Conservation (phyloP, 2,888 invertebrate species). For the Eupithecia pulchellata region DNA sequence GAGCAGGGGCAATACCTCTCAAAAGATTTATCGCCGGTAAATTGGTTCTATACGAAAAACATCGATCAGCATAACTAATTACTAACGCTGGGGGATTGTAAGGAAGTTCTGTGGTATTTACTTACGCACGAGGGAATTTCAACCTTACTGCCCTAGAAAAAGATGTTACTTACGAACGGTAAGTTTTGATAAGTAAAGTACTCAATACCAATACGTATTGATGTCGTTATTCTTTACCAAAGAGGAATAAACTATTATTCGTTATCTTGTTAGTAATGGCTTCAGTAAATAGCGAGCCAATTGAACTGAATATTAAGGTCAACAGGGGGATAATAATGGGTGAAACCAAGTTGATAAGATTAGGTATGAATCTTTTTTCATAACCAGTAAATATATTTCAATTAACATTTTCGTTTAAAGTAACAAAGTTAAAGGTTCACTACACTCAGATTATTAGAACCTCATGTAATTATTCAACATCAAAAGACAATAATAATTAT, state of each 20-base stretch:
- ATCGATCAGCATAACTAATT: slow-evolving; percentile 49
- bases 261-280: neutral
- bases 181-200: neutral
- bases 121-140: neutral
- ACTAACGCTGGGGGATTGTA: slow-evolving; percentile 18
- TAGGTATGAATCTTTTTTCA: neutral
- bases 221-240: slow-evolving; percentile 12
- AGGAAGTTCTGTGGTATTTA: slow-evolving; percentile 19
- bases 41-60: slow-evolving; percentile 53
- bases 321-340: neutral
- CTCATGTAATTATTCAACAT: neutral
- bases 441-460: neutral
- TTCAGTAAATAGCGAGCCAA: neutral
- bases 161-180: neutral
- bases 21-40: slow-evolving; percentile 52
- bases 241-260: slow-evolving; percentile 6
- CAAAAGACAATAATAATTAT: neutral
- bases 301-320: neutral
- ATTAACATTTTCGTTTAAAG: no score
- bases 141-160: neutral
- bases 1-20: slow-evolving; percentile 30
- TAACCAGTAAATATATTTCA: neutral
- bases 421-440: no score
- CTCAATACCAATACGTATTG: neutral
- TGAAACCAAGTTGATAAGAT: neutral